Base-by-base conservation (phyloP, 2,888 invertebrate genomes). In the Teleiodes luculella region DNA sequence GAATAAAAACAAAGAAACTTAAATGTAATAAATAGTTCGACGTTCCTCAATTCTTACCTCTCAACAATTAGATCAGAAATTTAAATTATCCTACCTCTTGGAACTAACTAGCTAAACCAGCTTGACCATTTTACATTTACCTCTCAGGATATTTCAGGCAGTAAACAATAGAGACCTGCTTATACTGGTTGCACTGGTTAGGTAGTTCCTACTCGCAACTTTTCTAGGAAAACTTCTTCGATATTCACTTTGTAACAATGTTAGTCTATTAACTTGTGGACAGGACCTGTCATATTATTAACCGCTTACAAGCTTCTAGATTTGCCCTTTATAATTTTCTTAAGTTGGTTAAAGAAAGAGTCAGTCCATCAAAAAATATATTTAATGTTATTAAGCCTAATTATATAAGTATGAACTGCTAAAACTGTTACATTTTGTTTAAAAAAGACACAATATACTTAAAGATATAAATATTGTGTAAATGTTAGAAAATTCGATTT, bases 241-340 rank as follows among this genome's bases (percentile, higher is more conserved):
- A 78, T 82, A 83, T 84, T 84, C 83, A 82, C 79, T 83, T 66
- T 64, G 77, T 80, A 85, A 86, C 80, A 76, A 75, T 72, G 76
- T 83, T 84, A 80, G 71, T 74, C 72, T 75, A 81, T 81, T 78
- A 83, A 78, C 80, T 80, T 76, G 78, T 75, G 78, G 80, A 84
- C 81, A 81, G 78, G 74, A 76, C 74, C 75, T 74, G 76, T 83
- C 76, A 79, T 76, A 78, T 78, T 80, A 85, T 85, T 83, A 82
- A 70, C 73, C 67, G 70, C 76, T 79, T 78, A 78, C 74, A 80
- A 76, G 73, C 74, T 75, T 68, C 68, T 52, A 52, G 51, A 52
- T n/a, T n/a, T n/a, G n/a, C n/a, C n/a, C n/a, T n/a, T n/a, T n/a
- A n/a, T n/a, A n/a, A n/a, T n/a, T n/a, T n/a, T n/a, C n/a, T n/a